phyloP scores from a whole-genome alignment of 2,888 invertebrate genomes.

The Ornithoptera alexandrae region DNA sequence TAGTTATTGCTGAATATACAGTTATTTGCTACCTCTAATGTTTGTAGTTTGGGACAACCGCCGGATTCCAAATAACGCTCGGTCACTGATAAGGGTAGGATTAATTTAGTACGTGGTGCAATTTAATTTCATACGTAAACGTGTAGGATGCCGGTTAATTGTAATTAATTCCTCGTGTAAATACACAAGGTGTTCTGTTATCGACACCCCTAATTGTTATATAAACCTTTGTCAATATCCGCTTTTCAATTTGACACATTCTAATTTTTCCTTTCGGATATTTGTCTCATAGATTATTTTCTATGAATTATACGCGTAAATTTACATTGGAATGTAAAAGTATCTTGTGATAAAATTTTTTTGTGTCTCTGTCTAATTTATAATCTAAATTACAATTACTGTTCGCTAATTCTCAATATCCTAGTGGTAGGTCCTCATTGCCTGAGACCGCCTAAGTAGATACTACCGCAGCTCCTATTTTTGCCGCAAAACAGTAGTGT shows the following conservation, averaged over 20 bases:
- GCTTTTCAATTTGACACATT: not conserved
- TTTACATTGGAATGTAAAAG: too few relatives aligned
- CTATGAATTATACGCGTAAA: too few relatives aligned
- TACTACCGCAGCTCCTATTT: too few relatives aligned
- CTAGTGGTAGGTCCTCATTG: too few relatives aligned
- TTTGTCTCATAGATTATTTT: too few relatives aligned
- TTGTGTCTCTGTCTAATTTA: too few relatives aligned
- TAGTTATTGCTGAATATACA: constrained; percentile 24
- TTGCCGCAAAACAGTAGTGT: too few relatives aligned
- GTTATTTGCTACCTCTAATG: constrained; percentile 27
- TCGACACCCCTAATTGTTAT: not conserved
- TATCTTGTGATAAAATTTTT: too few relatives aligned
- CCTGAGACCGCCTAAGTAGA: too few relatives aligned
- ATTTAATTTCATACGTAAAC: constrained; percentile 24
- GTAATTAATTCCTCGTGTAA: constrained; percentile 38
- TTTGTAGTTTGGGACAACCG: constrained; percentile 27
- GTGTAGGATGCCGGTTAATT: constrained; percentile 22
- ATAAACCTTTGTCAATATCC: not conserved
- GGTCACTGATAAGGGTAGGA: constrained; percentile 30
- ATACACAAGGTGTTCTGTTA: constrained; percentile 28
- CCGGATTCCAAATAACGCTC: constrained; percentile 27
- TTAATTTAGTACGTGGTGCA: constrained; percentile 30
- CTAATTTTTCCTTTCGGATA: not conserved
- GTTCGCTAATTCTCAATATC: too few relatives aligned
- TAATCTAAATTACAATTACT: too few relatives aligned